Conservation (phyloP, 2,888 invertebrate species). For the Argynnis bischoffii region DNA sequence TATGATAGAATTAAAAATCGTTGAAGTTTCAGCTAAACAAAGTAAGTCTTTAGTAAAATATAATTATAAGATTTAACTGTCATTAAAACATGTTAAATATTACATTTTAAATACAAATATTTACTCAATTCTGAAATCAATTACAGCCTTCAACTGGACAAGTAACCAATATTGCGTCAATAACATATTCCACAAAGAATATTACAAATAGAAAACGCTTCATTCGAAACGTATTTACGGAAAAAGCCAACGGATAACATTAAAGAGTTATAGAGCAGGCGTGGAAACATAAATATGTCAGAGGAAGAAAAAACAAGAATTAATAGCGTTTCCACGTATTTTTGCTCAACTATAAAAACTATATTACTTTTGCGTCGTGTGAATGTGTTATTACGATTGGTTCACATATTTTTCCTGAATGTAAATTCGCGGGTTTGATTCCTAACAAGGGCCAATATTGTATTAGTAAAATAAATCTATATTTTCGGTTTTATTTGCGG, state of each 20-base stretch:
- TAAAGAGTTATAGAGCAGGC: constrained; percentile 41
- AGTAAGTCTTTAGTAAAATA: too few species aligned
- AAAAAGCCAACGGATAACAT: constrained; percentile 37
- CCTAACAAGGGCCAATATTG: too few species aligned
- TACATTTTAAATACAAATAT: background rate
- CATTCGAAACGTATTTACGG: constrained; percentile 20
- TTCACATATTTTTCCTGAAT: too few species aligned
- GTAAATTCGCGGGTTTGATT: too few species aligned
- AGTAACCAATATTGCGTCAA: background rate
- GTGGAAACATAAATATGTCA: constrained; percentile 41
- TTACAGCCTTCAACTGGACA: background rate
- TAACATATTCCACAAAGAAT: constrained; percentile 3
- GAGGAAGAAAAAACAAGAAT: constrained; percentile 29
- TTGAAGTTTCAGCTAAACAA: too few species aligned
- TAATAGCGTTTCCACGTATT: constrained; percentile 22
- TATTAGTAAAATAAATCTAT: too few species aligned
- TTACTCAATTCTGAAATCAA: background rate
- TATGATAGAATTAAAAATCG: too few species aligned
- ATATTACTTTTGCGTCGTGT: constrained; percentile 8
- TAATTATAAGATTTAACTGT: too few species aligned
- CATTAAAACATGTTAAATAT: background rate
- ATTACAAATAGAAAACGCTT: constrained; percentile 11
- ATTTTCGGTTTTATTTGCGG: too few species aligned
- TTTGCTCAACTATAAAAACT: constrained; percentile 12
- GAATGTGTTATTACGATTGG: background rate